Base-by-base conservation (phyloP, 2,113 vertebrate genomes). In the Xiphophorus hellerii region DNA sequence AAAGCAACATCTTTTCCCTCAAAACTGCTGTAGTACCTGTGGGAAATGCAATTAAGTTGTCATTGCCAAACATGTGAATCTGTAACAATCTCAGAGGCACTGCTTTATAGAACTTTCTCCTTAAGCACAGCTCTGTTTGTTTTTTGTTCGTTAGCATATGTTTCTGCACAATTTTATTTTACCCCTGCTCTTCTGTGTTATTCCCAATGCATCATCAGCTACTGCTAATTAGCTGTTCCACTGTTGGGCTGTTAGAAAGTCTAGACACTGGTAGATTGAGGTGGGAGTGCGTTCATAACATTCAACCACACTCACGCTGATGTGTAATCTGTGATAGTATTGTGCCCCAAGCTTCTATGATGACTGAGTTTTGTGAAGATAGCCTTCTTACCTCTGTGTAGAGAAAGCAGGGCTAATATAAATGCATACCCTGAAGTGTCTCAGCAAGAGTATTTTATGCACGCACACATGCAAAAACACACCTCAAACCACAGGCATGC, bases 141-240 rank as follows among this genome's bases (percentile, higher is more conserved):
- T 20, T 33, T 44, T 44, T 28, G 64, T 42, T 44, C 58, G 73
- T 61, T 62, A 44, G 63, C 76, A 76, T 66, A 44, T 74, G 44
- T 63, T 25, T 8, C 20, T 25, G 22, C 15, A 58, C 17, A 48
- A 15, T 17, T 48, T 48, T 48, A 5, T 78, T 83, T 71, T 58
- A 78, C 71, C 28, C 44, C 70, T 33, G n/a, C 72, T 54, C 28
- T 44, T 73, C 73, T 71, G 69, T 82, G 78, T 69, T 69, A 75
- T 70, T 74, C 66, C 64, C 73, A 35, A 25, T 67, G n/a, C 74
- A 78, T 84, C 81, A 84, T 88, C 71, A 66, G 87, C 83, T 83
- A 35, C n/a, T 73, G 81, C 76, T 90, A 84, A 93, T 90, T 86
- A 89, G 63, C 74, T 22, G 81, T 84, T 90, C 76, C 74, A 81